Evolutionary conservation across 2,797 vertebrate species (phyloP), one percentile per base, ranked within the genome.

Genomic region (Toxotes lorentzi): DNA sequence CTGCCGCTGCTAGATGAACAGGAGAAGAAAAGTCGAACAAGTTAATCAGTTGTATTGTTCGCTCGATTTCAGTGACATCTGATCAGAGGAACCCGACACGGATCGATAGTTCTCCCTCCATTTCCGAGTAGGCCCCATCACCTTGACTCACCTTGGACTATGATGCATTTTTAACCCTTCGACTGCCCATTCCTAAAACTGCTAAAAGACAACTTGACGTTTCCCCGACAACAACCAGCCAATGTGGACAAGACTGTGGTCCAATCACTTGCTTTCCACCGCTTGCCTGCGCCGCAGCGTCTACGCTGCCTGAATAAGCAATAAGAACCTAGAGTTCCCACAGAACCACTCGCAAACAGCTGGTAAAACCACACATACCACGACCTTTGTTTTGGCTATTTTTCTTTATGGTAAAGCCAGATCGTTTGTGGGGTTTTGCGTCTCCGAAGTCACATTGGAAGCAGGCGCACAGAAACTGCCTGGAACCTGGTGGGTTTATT

Each of bases 131-230:
- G 93, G 79, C 73, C 80, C 65, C 10, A 67, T 97, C 96, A 97
- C 97, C 97, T 97, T 97, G 95, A 95, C 94, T 97, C 95, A 97
- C 97, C 96, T 98, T 98, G 96, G 93, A 85, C 87, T 75, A 53
- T 96, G 96, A 97, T 97, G 97, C 97, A 96, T 93, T 96, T 96
- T 97, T 96, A 97, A 97, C 96, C 94, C 96, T 91, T 94, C 84
- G 23, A 10, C 0, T 59, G 21, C 78, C 19, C 32, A 21, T 11
- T 72, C 47, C 17, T 30, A 5, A 43, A 54, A 61, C 17, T 60
- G 43, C 35, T 3, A 5, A 27, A 17, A 47, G 13, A 76, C 48
- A 82, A 79, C 53, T 78, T 88, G 47, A 61, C 50, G 23, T 23
- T 5, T 30, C 41, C 38, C 43, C 51, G n/a, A 53, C 61, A 30